A percentile compares a stretch with the other conserved stretches of the same genome.
These are phyloP conservation scores for Rhea americana DNA, from an alignment of 2,113 vertebrate species.

Conservation along the genomic window DNA sequence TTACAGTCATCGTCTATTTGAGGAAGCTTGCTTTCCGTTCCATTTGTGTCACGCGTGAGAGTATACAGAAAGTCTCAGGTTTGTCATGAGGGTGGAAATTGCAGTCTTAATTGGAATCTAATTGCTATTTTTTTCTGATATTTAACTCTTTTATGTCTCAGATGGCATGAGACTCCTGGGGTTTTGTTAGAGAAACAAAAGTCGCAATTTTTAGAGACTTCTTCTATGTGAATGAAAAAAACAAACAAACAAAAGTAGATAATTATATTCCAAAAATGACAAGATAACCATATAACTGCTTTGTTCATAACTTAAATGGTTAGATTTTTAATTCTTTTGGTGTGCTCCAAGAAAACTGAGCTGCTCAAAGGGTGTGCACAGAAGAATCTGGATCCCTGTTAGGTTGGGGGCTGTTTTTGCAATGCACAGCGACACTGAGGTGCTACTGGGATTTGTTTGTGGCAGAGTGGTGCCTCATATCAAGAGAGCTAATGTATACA, in stretches of 20 bases:
- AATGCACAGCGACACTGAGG: too few relatives aligned
- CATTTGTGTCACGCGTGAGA: background rate
- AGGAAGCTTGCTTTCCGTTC: background rate
- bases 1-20: background rate
- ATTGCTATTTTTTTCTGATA: background rate
- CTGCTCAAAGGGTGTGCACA: accelerated
- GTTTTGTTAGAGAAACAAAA: background rate
- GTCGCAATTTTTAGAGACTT: background rate
- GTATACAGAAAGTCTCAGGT: background rate
- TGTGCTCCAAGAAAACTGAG: background rate
- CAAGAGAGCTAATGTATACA: background rate
- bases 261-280: too few relatives aligned
- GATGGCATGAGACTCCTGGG: background rate
- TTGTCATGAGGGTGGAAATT: background rate
- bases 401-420: background rate
- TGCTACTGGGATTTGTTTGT: background rate
- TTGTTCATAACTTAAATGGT: background rate
- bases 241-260: too few relatives aligned
- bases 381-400: background rate
- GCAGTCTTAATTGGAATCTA: background rate
- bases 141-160: background rate
- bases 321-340: background rate
- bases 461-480: background rate
- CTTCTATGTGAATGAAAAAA: background rate
- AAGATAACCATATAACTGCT: background rate